Evolutionary conservation across 2,888 invertebrate species (phyloP), one percentile per base, ranked within the genome.

Genomic region (Atethmia centrago): DNA sequence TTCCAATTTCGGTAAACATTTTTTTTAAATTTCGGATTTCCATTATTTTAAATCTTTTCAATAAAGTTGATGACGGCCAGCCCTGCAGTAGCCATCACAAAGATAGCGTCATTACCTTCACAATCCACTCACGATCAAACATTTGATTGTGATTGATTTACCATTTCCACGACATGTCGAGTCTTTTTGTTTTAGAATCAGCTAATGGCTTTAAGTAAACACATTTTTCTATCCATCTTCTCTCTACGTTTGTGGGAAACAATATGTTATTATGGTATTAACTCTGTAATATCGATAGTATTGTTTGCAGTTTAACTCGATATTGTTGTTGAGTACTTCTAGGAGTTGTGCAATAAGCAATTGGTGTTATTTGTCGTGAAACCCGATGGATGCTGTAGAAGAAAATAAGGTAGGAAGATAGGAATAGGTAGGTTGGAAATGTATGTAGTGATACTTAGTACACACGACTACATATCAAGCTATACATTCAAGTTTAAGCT

Each of bases 121-220:
- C 90, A 89, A 90, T 89, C 89, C 88, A 91, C 89, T 93, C 88
- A 85, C 85, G 85, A 85, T 87, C 79, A 77, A 87, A 82, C 89
- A 87, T 90, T 92, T 90, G 90, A 93, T 93, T 92, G 93, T 92
- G 92, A 94, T 94, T 94, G 94, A 94, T 94, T 92, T 92, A 89
- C 92, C 88, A 90, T 92, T 93, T 90, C 86, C 87, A 87, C 88
- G 88, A 83, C 85, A 83, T 72, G 69, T 77, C 61, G 77, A 85
- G 84, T 87, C 79, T 84, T 89, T 88, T 84, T 83, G 80, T 89
- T 88, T 66, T 88, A 84, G 88, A 90, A 87, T 86, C 80, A 85
- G 78, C 83, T 91, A 91, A 92, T 90, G 90, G 90, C 59, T 78
- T 87, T 71, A 80, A 71, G 73, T 71, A 79, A 82, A 70, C 70